These are phyloP conservation scores for Furcula furcula DNA, from an alignment of 2,888 invertebrate genomes.

Conservation along the genomic window DNA sequence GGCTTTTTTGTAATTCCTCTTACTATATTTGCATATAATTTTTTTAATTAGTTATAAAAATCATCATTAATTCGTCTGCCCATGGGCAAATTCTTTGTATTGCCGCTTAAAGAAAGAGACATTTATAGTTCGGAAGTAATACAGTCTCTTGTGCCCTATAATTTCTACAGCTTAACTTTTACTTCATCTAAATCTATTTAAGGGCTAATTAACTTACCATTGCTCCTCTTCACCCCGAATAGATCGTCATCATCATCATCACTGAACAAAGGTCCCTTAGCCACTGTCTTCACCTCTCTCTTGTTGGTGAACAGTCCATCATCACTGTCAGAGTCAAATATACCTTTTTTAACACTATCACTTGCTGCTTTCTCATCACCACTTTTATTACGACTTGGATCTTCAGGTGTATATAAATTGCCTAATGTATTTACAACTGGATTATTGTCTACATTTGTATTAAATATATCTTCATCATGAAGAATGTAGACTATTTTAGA, in stretches of 20 bases:
- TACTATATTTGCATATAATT: too few relatives aligned
- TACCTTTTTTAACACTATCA: constrained; percentile 29
- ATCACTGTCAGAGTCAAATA: constrained; percentile 64
- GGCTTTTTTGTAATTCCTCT: too few relatives aligned
- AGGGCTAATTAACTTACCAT: constrained; percentile 38
- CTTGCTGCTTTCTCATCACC: not conserved
- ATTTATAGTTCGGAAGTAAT: too few relatives aligned
- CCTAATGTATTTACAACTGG: constrained; percentile 17
- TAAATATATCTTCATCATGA: constrained; percentile 70
- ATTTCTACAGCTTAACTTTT: too few relatives aligned
- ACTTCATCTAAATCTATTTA: too few relatives aligned
- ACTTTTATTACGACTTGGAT: not conserved
- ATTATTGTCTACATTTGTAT: constrained; percentile 16
- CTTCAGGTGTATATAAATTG: constrained; percentile 10
- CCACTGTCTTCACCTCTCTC: constrained; percentile 27
- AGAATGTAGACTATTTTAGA: constrained; percentile 67
- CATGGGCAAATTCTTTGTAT: too few relatives aligned
- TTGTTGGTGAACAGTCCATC: constrained; percentile 52
- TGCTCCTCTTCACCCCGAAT: constrained; percentile 45
- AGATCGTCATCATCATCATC: constrained; percentile 63
- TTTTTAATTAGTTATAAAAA: too few relatives aligned
- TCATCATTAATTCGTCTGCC: too few relatives aligned
- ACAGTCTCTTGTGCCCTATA: too few relatives aligned
- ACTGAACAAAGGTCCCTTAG: constrained; percentile 54
- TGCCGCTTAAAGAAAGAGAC: too few relatives aligned